Percentiles rank a stretch among this genome's conserved stretches.
Conservation (phyloP, 2,113 vertebrate species). For the Pavo muticus region DNA sequence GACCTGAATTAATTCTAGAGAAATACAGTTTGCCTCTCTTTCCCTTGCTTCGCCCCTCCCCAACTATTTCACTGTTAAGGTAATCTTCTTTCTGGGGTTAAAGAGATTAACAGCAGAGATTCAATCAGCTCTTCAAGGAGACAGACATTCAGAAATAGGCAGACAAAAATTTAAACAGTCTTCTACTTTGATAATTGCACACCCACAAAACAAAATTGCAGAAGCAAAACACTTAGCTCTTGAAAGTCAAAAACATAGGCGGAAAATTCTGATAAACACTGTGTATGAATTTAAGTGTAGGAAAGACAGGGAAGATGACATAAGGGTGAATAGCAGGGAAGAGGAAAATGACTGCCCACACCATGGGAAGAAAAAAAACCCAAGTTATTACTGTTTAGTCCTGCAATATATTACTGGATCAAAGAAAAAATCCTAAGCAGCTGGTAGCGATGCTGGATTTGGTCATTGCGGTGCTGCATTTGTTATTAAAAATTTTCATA, state of each 20-base stretch:
- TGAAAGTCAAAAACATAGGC: background rate
- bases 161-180: background rate
- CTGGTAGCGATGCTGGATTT: background rate
- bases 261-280: background rate
- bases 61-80: slow-evolving; percentile 19
- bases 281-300: background rate
- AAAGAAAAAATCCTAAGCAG: slow-evolving; percentile 22
- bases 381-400: background rate
- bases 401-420: slow-evolving; percentile 34
- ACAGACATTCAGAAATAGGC: slow-evolving; percentile 12
- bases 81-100: slow-evolving; percentile 49
- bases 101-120: slow-evolving; percentile 49
- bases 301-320: background rate
- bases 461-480: background rate
- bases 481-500: background rate
- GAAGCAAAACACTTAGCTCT: background rate
- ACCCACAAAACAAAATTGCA: background rate
- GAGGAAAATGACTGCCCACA: background rate
- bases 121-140: slow-evolving; percentile 41
- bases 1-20: background rate
- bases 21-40: background rate
- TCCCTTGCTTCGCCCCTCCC: background rate
- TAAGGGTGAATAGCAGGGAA: background rate
- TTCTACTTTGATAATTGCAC: background rate
- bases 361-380: background rate